A percentile compares a stretch with the other conserved stretches of the same genome.
These are phyloP conservation scores for Palythoa grandiflora DNA, from an alignment of 92 coral and sea anemone genomes.

Conservation along the genomic window DNA sequence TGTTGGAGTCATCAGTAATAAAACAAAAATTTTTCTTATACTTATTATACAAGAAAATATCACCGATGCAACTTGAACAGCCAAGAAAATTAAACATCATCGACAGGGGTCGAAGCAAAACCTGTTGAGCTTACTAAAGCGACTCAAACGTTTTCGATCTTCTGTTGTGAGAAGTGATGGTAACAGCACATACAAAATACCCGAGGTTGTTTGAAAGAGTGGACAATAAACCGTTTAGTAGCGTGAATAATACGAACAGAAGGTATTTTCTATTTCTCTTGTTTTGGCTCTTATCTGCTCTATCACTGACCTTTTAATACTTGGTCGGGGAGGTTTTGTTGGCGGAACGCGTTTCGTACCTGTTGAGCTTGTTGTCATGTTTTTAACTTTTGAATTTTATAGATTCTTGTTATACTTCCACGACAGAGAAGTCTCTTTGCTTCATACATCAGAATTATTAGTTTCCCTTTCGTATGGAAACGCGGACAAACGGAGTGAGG, in stretches of 20 bases:
- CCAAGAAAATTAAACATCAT: neutral
- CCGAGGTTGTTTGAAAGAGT: neutral
- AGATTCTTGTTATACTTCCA: neutral
- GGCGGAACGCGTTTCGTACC: constrained; percentile 15
- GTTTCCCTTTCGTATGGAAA: neutral
- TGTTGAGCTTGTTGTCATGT: constrained; percentile 17
- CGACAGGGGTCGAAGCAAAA: constrained; percentile 25
- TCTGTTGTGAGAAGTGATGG: constrained; percentile 8
- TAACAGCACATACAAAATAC: neutral
- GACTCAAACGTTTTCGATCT: neutral
- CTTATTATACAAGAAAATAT: neutral
- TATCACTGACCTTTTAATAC: constrained; percentile 41
- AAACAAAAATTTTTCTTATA: no score
- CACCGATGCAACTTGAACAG: neutral
- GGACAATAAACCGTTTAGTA: neutral
- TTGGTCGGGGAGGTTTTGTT: constrained; percentile 36
- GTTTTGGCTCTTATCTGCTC: neutral
- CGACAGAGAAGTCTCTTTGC: neutral
- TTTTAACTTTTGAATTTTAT: neutral
- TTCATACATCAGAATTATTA: neutral
- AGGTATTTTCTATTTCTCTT: neutral
- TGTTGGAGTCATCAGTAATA: neutral
- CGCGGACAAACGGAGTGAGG: neutral
- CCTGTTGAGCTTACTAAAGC: neutral
- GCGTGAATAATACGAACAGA: constrained; percentile 18